Percentiles rank a stretch among this genome's conserved stretches.
Conservation (phyloP, 2,113 vertebrate genomes). For the Lota lota region DNA sequence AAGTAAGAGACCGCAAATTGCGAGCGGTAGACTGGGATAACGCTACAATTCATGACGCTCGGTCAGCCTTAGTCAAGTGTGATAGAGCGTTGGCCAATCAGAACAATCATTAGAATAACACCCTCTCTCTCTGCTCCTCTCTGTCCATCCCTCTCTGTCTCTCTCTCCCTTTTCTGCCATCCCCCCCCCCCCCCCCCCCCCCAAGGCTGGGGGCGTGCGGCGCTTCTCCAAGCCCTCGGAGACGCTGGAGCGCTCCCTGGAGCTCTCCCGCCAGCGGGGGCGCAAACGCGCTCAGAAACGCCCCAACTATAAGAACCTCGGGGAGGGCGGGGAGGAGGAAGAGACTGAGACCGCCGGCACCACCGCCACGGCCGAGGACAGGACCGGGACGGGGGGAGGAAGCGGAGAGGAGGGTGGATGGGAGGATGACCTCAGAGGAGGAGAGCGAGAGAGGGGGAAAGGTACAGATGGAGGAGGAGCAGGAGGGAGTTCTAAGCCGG, state of each 20-base stretch:
- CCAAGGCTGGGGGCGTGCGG: constrained; percentile 80
- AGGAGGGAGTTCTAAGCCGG: constrained; percentile 82
- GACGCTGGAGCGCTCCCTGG: constrained; percentile 91
- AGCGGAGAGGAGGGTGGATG: constrained; percentile 54
- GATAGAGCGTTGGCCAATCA: no score
- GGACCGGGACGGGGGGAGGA: constrained; percentile 69
- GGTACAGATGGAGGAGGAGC: constrained; percentile 80
- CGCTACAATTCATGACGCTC: no score
- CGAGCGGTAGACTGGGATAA: no score
- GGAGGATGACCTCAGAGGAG: constrained; percentile 67
- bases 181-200: not conserved
- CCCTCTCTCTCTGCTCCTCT: not conserved
- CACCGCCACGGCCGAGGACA: constrained; percentile 35
- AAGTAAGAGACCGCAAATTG: no score
- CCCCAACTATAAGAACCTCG: constrained; percentile 98
- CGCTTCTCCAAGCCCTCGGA: constrained; percentile 92
- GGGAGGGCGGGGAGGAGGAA: constrained; percentile 95
- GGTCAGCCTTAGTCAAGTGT: no score
- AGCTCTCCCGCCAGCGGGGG: constrained; percentile 91
- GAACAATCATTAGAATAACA: no score
- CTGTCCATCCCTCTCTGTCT: not conserved
- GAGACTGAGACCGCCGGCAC: constrained; percentile 47
- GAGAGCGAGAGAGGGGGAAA: constrained; percentile 87
- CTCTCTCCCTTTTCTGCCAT: not conserved
- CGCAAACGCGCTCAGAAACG: constrained; percentile 89